Evolutionary conservation across 2,888 invertebrate genomes (phyloP), one percentile per base, ranked within the genome.

Genomic region (Caenorhabditis sp.): DNA sequence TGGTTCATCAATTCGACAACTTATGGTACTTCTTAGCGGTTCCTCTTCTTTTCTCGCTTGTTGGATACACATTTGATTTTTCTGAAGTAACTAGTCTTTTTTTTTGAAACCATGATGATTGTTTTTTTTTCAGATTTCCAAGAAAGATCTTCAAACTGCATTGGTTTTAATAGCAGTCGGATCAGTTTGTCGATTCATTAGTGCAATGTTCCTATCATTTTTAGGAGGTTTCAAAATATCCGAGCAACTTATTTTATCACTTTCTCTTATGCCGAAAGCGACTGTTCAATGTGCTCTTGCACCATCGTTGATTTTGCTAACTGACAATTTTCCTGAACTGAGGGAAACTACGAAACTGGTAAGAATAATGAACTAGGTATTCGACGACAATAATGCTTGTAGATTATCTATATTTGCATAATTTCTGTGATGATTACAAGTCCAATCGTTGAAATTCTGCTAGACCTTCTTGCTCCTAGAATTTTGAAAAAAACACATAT

Each of bases 261-360:
- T 77, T 7, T 61, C 75, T 0, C 27, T 77, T 58, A 62, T 77
- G 60, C 74, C 74, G 36, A 76, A 75, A 58, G 79, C 74, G 1
- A 79, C 79, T 14, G 73, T 79, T 14, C 79, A 78, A 59, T 70
- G 73, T 26, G 78, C 78, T 27, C 59, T 78, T 31, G 73, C 70
- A 21, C 78, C 78, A 10, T 70, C 70, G 0, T 21, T 76, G 1
- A 60, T 76, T 23, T 7, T 63, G 0, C 54, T 63, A 27, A 62
- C 73, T 8, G 50, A 65, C 27, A 59, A 53, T 0, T 78, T 73
- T 31, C 78, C 78, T 10, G 73, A 76, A 21, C 56, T 67, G n/a
- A 31, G 54, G 10, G 63, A 75, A 10, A 53, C 68, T 43, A 75
- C 69, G 0, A 67, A 67, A 54, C 26, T 78, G 57, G 77, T 75